phyloP scores from a whole-genome alignment of 2,888 invertebrate species.

The Apamea crenata region DNA sequence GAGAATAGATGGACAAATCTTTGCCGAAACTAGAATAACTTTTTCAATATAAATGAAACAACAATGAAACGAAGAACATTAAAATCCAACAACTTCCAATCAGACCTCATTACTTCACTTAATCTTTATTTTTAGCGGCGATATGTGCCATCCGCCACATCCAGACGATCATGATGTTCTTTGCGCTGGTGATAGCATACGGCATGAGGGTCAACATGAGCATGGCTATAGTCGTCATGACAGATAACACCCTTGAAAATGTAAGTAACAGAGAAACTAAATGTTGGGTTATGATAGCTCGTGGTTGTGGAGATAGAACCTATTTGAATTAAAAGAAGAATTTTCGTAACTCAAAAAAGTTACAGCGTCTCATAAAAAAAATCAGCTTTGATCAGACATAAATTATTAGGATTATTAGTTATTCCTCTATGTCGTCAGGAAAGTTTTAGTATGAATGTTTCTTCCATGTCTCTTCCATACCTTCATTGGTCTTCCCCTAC shows the following conservation, averaged over 20 bases:
- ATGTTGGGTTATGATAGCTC: neutral
- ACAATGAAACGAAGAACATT: neutral
- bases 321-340: neutral
- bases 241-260: slow-evolving; percentile 74
- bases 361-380: neutral
- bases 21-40: neutral
- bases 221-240: slow-evolving; percentile 92
- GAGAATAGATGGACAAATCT: neutral
- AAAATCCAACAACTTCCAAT: neutral
- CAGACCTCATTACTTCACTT: neutral
- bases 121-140: slow-evolving; percentile 14
- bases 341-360: neutral
- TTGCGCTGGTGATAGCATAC: slow-evolving; percentile 90
- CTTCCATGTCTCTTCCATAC: too few relatives aligned
- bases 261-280: slow-evolving; percentile 67
- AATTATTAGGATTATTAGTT: neutral
- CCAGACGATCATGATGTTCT: slow-evolving; percentile 90
- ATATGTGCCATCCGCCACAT: slow-evolving; percentile 90
- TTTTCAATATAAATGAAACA: neutral
- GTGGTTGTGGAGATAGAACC: neutral
- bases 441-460: too few relatives aligned
- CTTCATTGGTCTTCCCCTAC: too few relatives aligned
- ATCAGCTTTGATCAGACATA: neutral
- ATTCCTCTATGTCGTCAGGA: neutral
- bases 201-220: slow-evolving; percentile 92